Evolutionary conservation across 2,888 invertebrate species (phyloP).

Genomic region (Byasa hedistus): DNA sequence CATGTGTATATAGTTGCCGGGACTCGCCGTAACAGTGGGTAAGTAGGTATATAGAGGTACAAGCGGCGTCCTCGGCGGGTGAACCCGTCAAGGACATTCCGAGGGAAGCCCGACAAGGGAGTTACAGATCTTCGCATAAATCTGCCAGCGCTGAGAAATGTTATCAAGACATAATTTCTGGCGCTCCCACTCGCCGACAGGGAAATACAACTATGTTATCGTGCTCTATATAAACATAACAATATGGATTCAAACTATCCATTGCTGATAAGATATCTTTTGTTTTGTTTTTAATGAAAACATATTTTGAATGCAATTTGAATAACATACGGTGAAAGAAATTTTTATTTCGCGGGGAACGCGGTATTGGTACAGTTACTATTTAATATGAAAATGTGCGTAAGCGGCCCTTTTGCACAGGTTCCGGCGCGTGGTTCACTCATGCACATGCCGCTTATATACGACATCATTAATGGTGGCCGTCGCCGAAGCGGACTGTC

Average conservation of each 20-base stretch:
- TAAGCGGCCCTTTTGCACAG: not conserved
- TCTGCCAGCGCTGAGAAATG: slow-evolving; percentile 34
- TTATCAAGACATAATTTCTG: slow-evolving; percentile 30
- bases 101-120: slow-evolving; percentile 57
- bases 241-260: not conserved
- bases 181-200: slow-evolving; percentile 18
- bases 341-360: not conserved
- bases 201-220: slow-evolving; percentile 26
- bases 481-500: slow-evolving; percentile 2
- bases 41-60: slow-evolving; percentile 50
- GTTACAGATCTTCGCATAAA: slow-evolving; percentile 55
- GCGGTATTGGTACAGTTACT: not conserved
- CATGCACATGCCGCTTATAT: not conserved
- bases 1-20: slow-evolving; percentile 31
- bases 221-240: slow-evolving; percentile 4
- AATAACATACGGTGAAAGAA: not conserved
- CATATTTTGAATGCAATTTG: not conserved
- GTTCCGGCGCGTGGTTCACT: not conserved
- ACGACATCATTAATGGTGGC: slow-evolving; percentile 18
- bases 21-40: slow-evolving; percentile 10
- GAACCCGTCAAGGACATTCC: slow-evolving; percentile 59
- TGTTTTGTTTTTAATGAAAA: not conserved
- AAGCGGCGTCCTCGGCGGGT: slow-evolving; percentile 56
- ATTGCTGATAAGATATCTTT: too few species aligned
- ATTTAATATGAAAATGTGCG: not conserved